Evolutionary conservation across 2,797 vertebrate species (phyloP).

Genomic region (Nannoperca obscura): DNA sequence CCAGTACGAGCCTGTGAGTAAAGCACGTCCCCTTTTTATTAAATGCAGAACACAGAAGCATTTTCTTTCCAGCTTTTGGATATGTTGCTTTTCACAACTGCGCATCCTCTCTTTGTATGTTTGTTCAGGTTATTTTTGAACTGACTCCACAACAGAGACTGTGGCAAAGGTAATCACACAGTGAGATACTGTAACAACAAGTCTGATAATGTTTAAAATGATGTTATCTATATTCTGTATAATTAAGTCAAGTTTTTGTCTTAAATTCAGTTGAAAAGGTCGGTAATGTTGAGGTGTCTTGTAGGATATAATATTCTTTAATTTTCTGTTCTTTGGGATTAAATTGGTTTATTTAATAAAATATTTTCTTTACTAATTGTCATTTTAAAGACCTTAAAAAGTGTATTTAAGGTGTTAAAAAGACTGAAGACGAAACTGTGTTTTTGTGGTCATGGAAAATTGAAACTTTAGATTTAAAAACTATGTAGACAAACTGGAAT

Average conservation of each 20-base stretch:
- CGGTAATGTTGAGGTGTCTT: neutral
- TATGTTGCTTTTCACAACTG: neutral
- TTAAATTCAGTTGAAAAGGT: neutral
- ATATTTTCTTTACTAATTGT: neutral
- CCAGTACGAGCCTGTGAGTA: constrained; percentile 94
- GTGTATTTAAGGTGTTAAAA: neutral
- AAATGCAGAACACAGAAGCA: neutral
- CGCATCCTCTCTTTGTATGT: constrained; percentile 11
- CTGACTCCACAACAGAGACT: constrained; percentile 93
- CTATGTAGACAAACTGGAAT: neutral
- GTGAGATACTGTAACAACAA: neutral
- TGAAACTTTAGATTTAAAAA: neutral
- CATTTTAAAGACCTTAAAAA: neutral
- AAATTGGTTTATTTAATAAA: neutral
- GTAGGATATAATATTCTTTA: too few relatives aligned
- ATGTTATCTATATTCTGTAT: neutral
- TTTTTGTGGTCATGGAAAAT: neutral
- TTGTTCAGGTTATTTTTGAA: constrained; percentile 92
- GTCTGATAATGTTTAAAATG: neutral
- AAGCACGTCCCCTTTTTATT: neutral
- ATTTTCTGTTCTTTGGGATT: neutral
- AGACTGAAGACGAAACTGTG: neutral
- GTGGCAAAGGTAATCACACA: constrained; percentile 90
- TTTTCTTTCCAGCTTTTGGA: neutral
- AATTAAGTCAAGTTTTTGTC: neutral